Base-by-base conservation (phyloP, 2,113 vertebrate genomes). In the Solea solea region DNA sequence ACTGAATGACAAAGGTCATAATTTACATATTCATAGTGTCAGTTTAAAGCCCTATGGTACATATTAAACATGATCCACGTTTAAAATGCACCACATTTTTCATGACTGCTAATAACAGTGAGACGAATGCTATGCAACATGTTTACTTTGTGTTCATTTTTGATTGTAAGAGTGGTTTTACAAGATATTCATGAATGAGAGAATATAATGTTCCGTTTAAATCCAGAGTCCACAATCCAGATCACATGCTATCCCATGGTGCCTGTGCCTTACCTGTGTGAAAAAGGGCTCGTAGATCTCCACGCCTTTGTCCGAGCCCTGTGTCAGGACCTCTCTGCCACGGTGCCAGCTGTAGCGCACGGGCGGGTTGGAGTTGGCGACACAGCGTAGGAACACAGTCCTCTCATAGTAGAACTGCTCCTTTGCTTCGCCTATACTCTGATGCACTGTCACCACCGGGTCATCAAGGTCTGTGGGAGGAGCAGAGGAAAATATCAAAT, bases 201-300 rank as follows among this genome's bases (percentile, higher is more conserved):
- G 5, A 34, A 34, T 34, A 34, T 34, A 34, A 34, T 34, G 34
- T 34, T 34, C 5, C 5, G 28, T 34, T 34, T 34, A 4, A 6
- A 34, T 34, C 34, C 34, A 34, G 5, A 34, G 34, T 6, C 34
- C 34, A 4, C 34, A 34, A 6, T 34, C 34, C 34, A 34, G 34
- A 34, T 34, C 34, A 2, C 34, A 34, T 34, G 3, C 34, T 34
- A 34, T 34, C 11, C 67, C 54, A 9, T 0, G 59, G 66, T 62
- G 52, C 41, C 44, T 75, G 64, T 67, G 62, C 70, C 90, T 85
- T 95, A 99, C 98, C 98, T 99, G 97, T 79, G 97, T 98, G 88
- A 99, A 99, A 94, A 99, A 98, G 53, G 98, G 98, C 83, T 99
- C 97, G 3, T 99, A 99, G 91, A 99, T 98, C 91, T 99, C 97